A percentile compares a stretch with the other conserved stretches of the same genome.
These are phyloP conservation scores for Onychostoma macrolepis DNA, from an alignment of 2,113 vertebrate genomes.

Conservation along the genomic window DNA sequence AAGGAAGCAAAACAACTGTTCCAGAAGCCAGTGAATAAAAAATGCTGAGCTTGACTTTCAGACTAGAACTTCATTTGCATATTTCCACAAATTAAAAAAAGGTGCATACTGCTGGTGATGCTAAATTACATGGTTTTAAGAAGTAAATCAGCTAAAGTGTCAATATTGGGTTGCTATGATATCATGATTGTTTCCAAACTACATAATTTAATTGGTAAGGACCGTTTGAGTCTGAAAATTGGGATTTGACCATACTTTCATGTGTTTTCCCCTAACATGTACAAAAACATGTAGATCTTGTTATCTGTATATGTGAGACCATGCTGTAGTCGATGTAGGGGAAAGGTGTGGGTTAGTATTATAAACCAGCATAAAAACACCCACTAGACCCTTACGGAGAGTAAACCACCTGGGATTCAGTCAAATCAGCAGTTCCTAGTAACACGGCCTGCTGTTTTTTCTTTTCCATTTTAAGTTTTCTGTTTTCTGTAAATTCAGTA, in stretches of 20 bases:
- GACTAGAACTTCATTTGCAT: background rate
- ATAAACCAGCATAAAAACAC: constrained; percentile 25
- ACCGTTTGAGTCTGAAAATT: background rate
- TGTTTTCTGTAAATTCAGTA: constrained; percentile 17
- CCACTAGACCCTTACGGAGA: constrained; percentile 19
- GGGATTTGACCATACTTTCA: background rate
- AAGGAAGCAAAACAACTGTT: background rate
- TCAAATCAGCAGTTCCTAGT: constrained; percentile 24
- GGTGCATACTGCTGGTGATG: background rate
- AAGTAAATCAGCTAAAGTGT: background rate
- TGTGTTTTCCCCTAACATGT: background rate
- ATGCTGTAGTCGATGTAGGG: background rate
- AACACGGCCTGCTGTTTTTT: background rate
- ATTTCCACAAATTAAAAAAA: background rate
- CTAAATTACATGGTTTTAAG: background rate
- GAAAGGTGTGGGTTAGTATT: background rate
- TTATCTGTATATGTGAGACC: background rate
- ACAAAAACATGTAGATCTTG: background rate
- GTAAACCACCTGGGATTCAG: constrained; percentile 2
- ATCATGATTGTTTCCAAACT: background rate
- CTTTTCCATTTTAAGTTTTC: background rate
- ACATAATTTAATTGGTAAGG: background rate
- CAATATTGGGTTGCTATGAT: background rate
- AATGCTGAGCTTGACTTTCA: constrained; percentile 2
- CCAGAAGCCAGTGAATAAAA: background rate